Conservation (phyloP, 1,140 invertebrate species). For the Ceratitis capitata region DNA sequence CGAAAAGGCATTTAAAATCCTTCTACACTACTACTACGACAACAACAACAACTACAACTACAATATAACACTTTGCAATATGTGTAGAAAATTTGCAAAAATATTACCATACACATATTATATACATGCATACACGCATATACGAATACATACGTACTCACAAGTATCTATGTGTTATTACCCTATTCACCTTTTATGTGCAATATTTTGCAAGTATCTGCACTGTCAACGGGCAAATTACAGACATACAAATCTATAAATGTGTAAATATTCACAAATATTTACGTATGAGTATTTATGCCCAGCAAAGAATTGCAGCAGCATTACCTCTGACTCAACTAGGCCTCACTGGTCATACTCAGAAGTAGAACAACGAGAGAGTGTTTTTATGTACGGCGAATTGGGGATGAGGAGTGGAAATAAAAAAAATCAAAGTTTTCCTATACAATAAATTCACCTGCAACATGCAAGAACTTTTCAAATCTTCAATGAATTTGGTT, state of each 20-base stretch:
- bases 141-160: not conserved
- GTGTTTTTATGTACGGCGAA: too few species aligned
- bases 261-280: not conserved
- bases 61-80: not conserved
- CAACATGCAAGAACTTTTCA: too few species aligned
- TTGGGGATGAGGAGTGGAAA: too few species aligned
- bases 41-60: not conserved
- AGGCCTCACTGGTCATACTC: too few species aligned
- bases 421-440: too few species aligned
- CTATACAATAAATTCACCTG: too few species aligned
- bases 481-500: too few species aligned
- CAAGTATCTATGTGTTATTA: not conserved
- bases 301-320: too few species aligned
- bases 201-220: not conserved
- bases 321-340: too few species aligned
- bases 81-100: not conserved
- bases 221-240: not conserved
- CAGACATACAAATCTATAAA: not conserved
- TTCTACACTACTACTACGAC: not conserved
- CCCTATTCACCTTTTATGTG: not conserved
- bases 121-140: not conserved
- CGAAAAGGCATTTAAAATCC: slow-evolving; percentile 19
- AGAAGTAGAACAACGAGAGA: too few species aligned
- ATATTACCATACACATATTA: too few species aligned
- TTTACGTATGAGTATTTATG: too few species aligned